Percentiles rank a stretch among this genome's conserved stretches.
Evolutionary conservation across 2,113 vertebrate genomes (phyloP).

Genomic region (Colistium nudipinnis): DNA sequence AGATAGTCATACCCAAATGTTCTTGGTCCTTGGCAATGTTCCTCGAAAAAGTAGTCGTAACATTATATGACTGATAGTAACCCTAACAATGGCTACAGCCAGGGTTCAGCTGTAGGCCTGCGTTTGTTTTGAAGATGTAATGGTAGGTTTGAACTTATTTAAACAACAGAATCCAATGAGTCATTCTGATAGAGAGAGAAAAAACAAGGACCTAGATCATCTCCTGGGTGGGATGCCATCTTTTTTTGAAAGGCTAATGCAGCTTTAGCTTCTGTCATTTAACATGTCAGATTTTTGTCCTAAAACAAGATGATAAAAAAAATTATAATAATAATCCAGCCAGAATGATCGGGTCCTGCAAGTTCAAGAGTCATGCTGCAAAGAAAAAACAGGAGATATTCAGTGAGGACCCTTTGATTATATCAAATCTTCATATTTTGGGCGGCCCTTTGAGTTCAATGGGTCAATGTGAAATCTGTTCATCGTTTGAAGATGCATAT

Average conservation of each 20-base stretch:
- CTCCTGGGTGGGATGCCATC: not conserved
- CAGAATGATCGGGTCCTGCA: too few relatives aligned
- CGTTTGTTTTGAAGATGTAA: slow-evolving; percentile 12
- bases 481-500: too few relatives aligned
- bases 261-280: not conserved
- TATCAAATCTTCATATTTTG: too few relatives aligned
- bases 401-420: not conserved
- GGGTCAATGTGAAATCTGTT: too few relatives aligned
- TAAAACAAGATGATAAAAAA: too few relatives aligned
- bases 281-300: not conserved
- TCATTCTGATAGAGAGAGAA: not conserved
- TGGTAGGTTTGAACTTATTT: not conserved
- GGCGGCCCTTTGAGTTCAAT: too few relatives aligned
- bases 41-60: slow-evolving; percentile 2
- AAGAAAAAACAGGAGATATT: not conserved
- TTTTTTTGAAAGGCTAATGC: not conserved
- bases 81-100: not conserved
- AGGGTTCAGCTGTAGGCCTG: not conserved
- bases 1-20: slow-evolving; percentile 18
- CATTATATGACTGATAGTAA: slow-evolving; percentile 9
- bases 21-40: not conserved
- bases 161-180: not conserved
- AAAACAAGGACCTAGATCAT: not conserved
- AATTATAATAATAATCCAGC: too few relatives aligned
- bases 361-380: not conserved